Base-by-base conservation (phyloP, 2,113 vertebrate species). In the Plecotus auritus region DNA sequence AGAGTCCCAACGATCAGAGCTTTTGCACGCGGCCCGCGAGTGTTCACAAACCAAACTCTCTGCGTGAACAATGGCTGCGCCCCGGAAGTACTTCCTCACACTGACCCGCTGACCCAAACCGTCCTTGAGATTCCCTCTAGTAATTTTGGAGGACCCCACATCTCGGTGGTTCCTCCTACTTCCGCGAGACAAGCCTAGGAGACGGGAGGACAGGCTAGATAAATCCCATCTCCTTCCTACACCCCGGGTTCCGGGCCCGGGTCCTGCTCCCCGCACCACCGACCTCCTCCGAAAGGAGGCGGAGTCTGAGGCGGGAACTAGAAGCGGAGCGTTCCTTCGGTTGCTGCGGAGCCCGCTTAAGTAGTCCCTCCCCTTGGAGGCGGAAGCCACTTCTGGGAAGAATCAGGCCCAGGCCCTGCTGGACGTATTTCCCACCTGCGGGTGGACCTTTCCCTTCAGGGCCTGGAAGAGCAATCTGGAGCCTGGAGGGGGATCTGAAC, bases 1-100 rank as follows among this genome's bases (percentile, higher is more conserved):
- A 4, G 11, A 72, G 47, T 12, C 14, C 3, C 9, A 2, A n/a
- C 12, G 2, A 51, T 8, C 59, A 13, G 9, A 67, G 9, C 1
- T 10, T 22, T 10, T 0, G 4, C 9, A 1, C 1, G 13, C 35
- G 30, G 17, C 37, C 5, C 1, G 1, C 5, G 3, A 0, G 1
- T 17, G 28, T 16, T 37, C 74, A 17, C 45, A 40, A 22, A 7
- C 11, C 47, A 12, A n/a, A 56, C 16, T 0, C 26, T 2, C 35
- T 0, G 1, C 4, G 11, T 28, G 18, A 3, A n/a, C 37, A 28
- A n/a, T 17, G 18, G 76, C 70, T 3, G 13, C 1, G 22, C 90
- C 14, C 90, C 14, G 45, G 69, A 83, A 83, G 16, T 66, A 9
- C 51, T 70, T 90, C 86, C 47, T 45, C 66, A 70, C 49, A 9